These are phyloP conservation scores for Pantherophis guttatus DNA, from an alignment of 2,113 vertebrate genomes.

Conservation along the genomic window DNA sequence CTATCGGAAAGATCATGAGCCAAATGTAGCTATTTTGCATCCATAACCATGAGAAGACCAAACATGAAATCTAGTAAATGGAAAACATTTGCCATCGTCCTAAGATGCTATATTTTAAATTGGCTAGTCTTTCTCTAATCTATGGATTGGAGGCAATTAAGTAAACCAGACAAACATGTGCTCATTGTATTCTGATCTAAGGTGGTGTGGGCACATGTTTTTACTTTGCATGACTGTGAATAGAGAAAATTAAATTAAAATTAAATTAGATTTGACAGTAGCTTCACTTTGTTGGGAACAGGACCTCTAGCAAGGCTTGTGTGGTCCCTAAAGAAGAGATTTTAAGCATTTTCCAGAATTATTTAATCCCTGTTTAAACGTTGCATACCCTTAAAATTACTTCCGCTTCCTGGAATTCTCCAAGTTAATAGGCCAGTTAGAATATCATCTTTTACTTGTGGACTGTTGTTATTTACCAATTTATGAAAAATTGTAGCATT, in stretches of 20 bases:
- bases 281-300: slow-evolving; percentile 5
- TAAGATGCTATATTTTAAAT: slow-evolving; percentile 8
- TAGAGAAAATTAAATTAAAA: slow-evolving; percentile 30
- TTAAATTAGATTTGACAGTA: slow-evolving; percentile 30
- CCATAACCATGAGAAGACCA: neutral
- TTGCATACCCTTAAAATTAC: slow-evolving; percentile 13
- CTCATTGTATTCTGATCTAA: neutral
- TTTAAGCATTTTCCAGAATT: slow-evolving; percentile 18
- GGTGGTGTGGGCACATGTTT: neutral
- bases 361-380: neutral
- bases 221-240: slow-evolving; percentile 19
- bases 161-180: slow-evolving; percentile 21
- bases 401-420: slow-evolving; percentile 19
- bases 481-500: neutral
- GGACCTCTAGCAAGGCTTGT: slow-evolving; percentile 14
- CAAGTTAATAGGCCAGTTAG: neutral
- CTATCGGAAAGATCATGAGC: neutral
- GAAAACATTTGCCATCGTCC: slow-evolving; percentile 3
- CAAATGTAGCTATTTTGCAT: slow-evolving; percentile 2
- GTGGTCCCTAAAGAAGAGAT: slow-evolving; percentile 9
- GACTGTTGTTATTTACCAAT: neutral
- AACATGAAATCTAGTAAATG: slow-evolving; percentile 27
- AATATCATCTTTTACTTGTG: neutral
- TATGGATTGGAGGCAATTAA: slow-evolving; percentile 18
- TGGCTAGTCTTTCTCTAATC: slow-evolving; percentile 5